phyloP scores from a whole-genome alignment of 1,140 invertebrate genomes.

The Lordiphosa clarofinis region DNA sequence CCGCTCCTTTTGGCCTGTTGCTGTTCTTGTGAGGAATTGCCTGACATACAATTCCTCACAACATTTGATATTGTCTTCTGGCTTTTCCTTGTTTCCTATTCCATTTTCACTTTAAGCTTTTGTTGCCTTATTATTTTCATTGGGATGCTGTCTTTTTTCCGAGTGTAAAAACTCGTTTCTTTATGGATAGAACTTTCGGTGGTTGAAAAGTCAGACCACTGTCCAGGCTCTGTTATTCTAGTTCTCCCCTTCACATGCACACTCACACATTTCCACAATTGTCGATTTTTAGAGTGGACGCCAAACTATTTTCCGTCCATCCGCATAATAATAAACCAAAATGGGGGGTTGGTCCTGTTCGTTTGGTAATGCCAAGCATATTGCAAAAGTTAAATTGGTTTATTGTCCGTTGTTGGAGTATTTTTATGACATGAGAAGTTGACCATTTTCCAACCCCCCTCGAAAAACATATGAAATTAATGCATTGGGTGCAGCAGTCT shows the following conservation, averaged over 20 bases:
- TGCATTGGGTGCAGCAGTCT: slow-evolving; percentile 61
- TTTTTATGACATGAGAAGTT: slow-evolving; percentile 38
- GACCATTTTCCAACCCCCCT: background rate
- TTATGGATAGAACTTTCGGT: no score
- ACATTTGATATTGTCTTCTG: no score
- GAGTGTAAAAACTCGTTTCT: no score
- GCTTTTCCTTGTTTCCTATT: no score
- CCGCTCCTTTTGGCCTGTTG: no score
- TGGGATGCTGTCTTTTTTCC: no score
- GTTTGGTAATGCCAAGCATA: slow-evolving; percentile 51
- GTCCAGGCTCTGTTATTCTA: no score
- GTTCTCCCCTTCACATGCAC: background rate
- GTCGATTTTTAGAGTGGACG: slow-evolving; percentile 40
- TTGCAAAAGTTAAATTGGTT: slow-evolving; percentile 76
- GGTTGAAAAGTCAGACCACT: no score
- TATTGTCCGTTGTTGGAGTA: slow-evolving; percentile 51
- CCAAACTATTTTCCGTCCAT: slow-evolving; percentile 64
- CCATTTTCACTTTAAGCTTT: no score
- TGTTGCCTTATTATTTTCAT: no score
- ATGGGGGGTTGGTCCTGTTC: slow-evolving; percentile 21
- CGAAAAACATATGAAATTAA: slow-evolving; percentile 48
- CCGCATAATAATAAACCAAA: slow-evolving; percentile 30
- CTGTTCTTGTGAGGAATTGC: no score
- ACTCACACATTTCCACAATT: background rate
- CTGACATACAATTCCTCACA: no score